These are phyloP conservation scores for Lamellibrachia satsuma DNA, from an alignment of 2,888 invertebrate species.

Conservation along the genomic window DNA sequence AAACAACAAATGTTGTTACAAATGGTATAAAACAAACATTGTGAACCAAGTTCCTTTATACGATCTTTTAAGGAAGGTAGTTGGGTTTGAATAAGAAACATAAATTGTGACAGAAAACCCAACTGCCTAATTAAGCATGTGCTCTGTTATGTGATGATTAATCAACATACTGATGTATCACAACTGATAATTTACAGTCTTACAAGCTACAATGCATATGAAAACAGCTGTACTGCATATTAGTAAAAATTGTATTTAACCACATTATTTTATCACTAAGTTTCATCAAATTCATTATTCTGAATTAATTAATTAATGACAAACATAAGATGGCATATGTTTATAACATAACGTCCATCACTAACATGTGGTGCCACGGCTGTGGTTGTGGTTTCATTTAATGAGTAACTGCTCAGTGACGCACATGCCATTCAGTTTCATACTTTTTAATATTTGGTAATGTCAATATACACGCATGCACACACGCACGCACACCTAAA, in stretches of 20 bases:
- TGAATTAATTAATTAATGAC: neutral
- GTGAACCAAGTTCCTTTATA: neutral
- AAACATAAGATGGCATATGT: too few species aligned
- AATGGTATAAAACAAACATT: neutral
- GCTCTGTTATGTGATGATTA: neutral
- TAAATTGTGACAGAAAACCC: neutral
- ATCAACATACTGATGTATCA: neutral
- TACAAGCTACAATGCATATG: too few species aligned
- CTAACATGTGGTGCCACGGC: neutral
- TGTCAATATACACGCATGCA: neutral
- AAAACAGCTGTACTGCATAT: neutral
- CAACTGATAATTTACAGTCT: too few species aligned
- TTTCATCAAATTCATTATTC: neutral
- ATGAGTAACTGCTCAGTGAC: too few species aligned
- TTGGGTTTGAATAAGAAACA: neutral
- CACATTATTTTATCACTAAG: neutral
- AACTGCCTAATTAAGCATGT: neutral
- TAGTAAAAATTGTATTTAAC: neutral
- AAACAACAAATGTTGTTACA: neutral
- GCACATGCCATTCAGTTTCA: too few species aligned
- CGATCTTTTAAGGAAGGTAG: neutral
- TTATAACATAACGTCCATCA: neutral
- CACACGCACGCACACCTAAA: neutral
- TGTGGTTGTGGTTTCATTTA: neutral
- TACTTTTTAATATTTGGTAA: too few species aligned